Conservation (phyloP, 2,888 invertebrate genomes). For the Plebejus melissa region DNA sequence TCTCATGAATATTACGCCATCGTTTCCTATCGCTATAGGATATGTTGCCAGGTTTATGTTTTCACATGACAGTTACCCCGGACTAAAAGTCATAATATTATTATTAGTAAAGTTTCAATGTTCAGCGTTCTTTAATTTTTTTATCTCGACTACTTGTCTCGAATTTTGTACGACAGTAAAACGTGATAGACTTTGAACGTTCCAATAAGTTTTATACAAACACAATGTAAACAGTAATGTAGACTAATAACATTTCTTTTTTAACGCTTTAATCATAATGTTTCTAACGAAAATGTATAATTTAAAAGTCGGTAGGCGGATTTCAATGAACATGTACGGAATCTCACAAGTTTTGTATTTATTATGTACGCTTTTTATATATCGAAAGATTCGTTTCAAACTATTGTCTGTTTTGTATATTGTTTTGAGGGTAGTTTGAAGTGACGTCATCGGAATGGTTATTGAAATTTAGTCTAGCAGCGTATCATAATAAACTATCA, state of each 20-base stretch:
- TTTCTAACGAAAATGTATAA: slow-evolving; percentile 27
- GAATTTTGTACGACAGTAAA: slow-evolving; percentile 17
- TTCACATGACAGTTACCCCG: neutral
- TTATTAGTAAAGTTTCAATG: too few relatives aligned
- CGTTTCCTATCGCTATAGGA: too few relatives aligned
- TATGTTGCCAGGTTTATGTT: neutral
- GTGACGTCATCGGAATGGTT: slow-evolving; percentile 23
- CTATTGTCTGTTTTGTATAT: slow-evolving; percentile 28
- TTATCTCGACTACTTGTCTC: slow-evolving; percentile 10
- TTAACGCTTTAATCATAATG: slow-evolving; percentile 30
- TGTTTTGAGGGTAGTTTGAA: slow-evolving; percentile 27
- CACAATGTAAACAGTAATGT: slow-evolving; percentile 28
- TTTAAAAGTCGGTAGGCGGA: slow-evolving; percentile 22
- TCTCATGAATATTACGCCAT: neutral
- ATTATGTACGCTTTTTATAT: slow-evolving; percentile 28
- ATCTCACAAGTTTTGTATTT: slow-evolving; percentile 30
- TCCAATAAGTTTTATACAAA: slow-evolving; percentile 6
- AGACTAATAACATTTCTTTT: slow-evolving; percentile 27
- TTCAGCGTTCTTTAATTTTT: neutral
- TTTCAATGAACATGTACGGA: slow-evolving; percentile 29
- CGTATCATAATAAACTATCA: slow-evolving; percentile 20
- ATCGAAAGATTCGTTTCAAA: slow-evolving; percentile 25
- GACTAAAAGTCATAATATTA: too few relatives aligned
- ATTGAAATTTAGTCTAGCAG: slow-evolving; percentile 26
- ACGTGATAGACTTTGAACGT: slow-evolving; percentile 27